Evolutionary conservation across 2,797 vertebrate species (phyloP).

Genomic region (Antrozous pallidus): DNA sequence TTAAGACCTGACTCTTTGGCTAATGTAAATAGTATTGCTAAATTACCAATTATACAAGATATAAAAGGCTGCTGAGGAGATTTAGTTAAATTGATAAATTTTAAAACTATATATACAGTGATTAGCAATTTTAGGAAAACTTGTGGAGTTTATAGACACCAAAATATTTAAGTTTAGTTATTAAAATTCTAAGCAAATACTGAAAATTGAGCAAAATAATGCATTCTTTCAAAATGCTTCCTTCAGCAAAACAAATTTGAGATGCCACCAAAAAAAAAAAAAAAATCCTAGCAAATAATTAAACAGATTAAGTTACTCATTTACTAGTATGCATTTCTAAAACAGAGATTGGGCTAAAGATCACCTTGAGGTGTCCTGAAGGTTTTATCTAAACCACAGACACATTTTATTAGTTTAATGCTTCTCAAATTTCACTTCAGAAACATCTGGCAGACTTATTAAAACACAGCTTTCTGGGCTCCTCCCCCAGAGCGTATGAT

Average conservation of each 20-base stretch:
- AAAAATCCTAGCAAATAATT: slow-evolving; percentile 47
- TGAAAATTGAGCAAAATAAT: slow-evolving; percentile 37
- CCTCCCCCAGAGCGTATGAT: not conserved
- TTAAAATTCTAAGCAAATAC: slow-evolving; percentile 46
- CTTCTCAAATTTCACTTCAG: slow-evolving; percentile 30
- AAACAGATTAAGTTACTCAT: slow-evolving; percentile 41
- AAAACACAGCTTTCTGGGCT: not conserved
- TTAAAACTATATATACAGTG: not conserved
- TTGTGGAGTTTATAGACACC: not conserved
- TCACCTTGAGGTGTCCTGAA: slow-evolving; percentile 5
- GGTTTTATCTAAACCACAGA: slow-evolving; percentile 35
- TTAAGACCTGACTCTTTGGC: not conserved
- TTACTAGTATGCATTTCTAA: not conserved
- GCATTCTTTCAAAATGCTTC: slow-evolving; percentile 30
- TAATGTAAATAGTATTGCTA: not conserved
- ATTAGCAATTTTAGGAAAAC: slow-evolving; percentile 3
- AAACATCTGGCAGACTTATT: not conserved
- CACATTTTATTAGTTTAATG: slow-evolving; percentile 19
- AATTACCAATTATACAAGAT: not conserved
- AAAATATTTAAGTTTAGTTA: slow-evolving; percentile 16
- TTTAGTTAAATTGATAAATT: not conserved
- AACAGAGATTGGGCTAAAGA: not conserved
- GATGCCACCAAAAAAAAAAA: slow-evolving; percentile 20
- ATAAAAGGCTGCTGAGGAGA: not conserved
- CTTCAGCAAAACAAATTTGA: slow-evolving; percentile 35